Base-by-base conservation (phyloP, 30 jellyfish, hydroid and myxozoan genomes). In the Aurelia sp. region DNA sequence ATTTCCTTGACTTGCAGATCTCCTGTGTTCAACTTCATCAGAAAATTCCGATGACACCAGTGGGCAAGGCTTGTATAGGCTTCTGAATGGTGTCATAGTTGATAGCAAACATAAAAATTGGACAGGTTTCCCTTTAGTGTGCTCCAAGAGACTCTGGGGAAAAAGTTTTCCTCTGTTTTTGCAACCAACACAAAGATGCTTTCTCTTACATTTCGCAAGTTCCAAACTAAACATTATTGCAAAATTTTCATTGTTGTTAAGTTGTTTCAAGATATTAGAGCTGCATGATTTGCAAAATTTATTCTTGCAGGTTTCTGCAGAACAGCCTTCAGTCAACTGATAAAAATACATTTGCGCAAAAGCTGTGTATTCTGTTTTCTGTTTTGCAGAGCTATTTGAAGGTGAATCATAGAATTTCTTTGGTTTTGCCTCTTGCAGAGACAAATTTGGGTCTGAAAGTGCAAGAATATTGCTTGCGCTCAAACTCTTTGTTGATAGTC, bases 391-490 rank as follows among this genome's bases (percentile, higher is more conserved):
- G n/a, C 79, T 52, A 22, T 97, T 74, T 18, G 85, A 47, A 0
- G 90, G 90, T 19, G 81, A 70, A 74, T 78, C 97, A 79, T 86
- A 94, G 50, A 78, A 68, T 58, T 87, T 82, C 55, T 88, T 84
- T 18, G 99, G 92, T 19, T 83, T 64, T 71, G 99, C 99, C 35
- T 80, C 93, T 64, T 83, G 90, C 15, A 94, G 35, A 22, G 97
- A 94, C 15, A 94, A 60, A 66, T 89, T 84, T n/a, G 99, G 95
- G 71, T 94, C 97, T 4, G 92, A 66, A 13, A 94, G 63, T 1
- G 99, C 99, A 59, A 90, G 77, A 31, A 94, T 35, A 72, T 88
- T 94, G 87, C 99, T 94, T 31, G 97, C 96, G 79, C 99, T 94
- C 68, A 94, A 68, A 13, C 86, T 73, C 81, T 73, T 85, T 55